Base-by-base conservation (phyloP, 2,113 vertebrate species). In the Pongo pygmaeus region DNA sequence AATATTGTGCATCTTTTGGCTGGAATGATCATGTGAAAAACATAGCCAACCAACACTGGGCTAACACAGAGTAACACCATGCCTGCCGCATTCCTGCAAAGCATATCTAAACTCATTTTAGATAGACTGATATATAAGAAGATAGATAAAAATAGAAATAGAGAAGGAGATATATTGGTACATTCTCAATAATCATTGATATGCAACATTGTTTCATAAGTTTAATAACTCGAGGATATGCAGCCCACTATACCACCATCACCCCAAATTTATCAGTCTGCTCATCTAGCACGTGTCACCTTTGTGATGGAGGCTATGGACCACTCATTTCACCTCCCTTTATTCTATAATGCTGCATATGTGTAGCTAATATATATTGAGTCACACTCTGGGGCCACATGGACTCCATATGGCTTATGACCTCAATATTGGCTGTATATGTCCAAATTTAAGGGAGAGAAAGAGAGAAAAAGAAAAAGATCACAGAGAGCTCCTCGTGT, bases 241-340 rank as follows among this genome's bases (percentile, higher is more conserved):
- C 1, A 4, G 6, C 8, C 17, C 2, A 52, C 6, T 89, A 7
- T 0, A 79, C 4, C 22, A 10, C 0, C 2, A 50, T 23, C 18
- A 17, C 17, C 5, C 5, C 38, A 7, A 8, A 38, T 32, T 78
- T 16, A 72, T 23, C 35, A 25, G 46, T 13, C 27, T 1, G 5
- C 6, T 59, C 38, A 59, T 35, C 13, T 35, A 64, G 10, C 3
- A 91, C 2, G 5, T 25, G 55, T 59, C 16, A 8, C 18, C 10
- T 22, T 78, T 80, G 6, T 57, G 22, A 30, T 46, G 35, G 22
- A 38, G 1, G 8, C 48, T 35, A 25, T 22, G 1, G 27, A 2
- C 2, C 67, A 84, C 23, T 77, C 12, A 75, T 61, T 89, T 67
- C 23, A 52, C 0, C 35, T 43, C 6, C 40, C 16, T 48, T 55